phyloP scores from a whole-genome alignment of 2,797 vertebrate species.

The Onychomys leucogaster region DNA sequence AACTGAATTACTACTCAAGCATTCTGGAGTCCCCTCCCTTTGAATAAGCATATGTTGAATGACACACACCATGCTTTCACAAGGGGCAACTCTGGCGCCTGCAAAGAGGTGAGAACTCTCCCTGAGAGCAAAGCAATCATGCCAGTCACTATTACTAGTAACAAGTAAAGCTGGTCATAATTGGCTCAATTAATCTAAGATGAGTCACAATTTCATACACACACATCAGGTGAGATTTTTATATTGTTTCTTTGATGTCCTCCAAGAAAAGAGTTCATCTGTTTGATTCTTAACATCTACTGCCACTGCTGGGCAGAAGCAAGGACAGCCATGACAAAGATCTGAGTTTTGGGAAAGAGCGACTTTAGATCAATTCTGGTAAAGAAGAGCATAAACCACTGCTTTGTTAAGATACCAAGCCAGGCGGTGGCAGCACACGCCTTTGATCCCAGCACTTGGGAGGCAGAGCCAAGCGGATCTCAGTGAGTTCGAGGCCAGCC shows the following conservation, averaged over 20 bases:
- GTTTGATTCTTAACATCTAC: not conserved
- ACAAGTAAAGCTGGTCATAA: constrained; percentile 82
- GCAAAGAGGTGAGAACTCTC: fast-evolving
- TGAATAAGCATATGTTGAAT: constrained; percentile 49
- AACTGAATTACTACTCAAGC: constrained; percentile 32
- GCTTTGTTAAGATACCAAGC: not conserved
- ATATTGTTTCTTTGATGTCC: constrained; percentile 70
- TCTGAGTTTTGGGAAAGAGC: not conserved
- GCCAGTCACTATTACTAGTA: constrained; percentile 32
- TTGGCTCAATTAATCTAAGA: constrained; percentile 77
- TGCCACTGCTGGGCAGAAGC: constrained; percentile 55
- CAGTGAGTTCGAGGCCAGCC: too few relatives aligned
- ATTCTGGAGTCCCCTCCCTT: not conserved
- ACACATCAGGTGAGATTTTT: constrained; percentile 68
- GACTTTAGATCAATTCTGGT: not conserved
- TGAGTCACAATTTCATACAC: constrained; percentile 57
- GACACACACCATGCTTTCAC: not conserved
- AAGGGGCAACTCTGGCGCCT: not conserved
- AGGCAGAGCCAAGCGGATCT: too few relatives aligned
- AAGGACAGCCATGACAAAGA: constrained; percentile 63
- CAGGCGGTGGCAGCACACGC: too few relatives aligned
- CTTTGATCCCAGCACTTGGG: too few relatives aligned
- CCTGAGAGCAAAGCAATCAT: constrained; percentile 56
- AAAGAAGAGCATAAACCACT: not conserved
- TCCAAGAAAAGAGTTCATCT: constrained; percentile 64